Evolutionary conservation across 2,797 vertebrate species (phyloP), one percentile per base, ranked within the genome.

Genomic region (Natrix natrix): DNA sequence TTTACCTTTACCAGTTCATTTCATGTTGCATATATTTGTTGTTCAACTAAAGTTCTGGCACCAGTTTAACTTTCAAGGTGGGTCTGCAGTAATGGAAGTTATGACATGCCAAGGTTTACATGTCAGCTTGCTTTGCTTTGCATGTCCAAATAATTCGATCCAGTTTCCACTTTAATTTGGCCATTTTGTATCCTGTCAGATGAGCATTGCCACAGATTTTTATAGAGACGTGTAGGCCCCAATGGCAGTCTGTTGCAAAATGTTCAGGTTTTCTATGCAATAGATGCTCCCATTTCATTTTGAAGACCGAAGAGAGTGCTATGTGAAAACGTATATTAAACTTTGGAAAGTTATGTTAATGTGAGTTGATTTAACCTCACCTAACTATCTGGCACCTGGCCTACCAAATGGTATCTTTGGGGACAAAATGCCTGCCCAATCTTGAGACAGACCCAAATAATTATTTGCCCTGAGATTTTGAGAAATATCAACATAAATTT

Each of bases 11-110:
- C 0, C 0, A 90, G 78, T 55, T 87, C 92, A 92, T 92, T 92
- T 43, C 78, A 92, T 86, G n/a, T 86, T 92, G 90, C 86, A 66
- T 90, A 12, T 90, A 66, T 86, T 78, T 92, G 92, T 89, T 86
- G n/a, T 89, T 66, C 59, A 59, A 37, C 90, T 91, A 55, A 91
- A 32, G 52, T 48, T 28, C 69, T 89, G 90, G 86, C 66, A 86
- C 7, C 54, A 56, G 24, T 66, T 32, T 52, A 8, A 0, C 89
- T 94, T 95, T 95, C 91, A 94, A 83, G 22, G 22, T 16, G 60
- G 60, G 89, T 2, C 28, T 89, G 26, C 3, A 32, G 60, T 16
- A 37, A 78, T 74, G 43, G 86, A 60, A 48, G 56, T 52, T 43
- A 87, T 90, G 86, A n/a, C 91, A 86, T 95, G 92, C 91, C 90